Base-by-base conservation (phyloP, 1,140 invertebrate genomes). In the Agrypnia vestita region DNA sequence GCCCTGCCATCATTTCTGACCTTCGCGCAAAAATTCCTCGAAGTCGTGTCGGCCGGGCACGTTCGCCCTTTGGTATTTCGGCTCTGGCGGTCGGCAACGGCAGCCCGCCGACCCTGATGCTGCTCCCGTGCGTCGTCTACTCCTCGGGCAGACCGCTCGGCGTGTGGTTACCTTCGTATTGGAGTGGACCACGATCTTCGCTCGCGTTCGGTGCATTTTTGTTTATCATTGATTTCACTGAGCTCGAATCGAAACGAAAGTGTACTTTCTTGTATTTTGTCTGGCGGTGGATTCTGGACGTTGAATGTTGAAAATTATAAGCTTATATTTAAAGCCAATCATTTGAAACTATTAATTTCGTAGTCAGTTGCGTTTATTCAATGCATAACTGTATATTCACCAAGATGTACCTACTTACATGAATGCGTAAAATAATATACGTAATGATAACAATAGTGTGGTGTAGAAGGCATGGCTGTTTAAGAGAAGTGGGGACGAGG, bases 11-110 rank as follows among this genome's bases (percentile, higher is more conserved):
- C 67, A 43, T 35, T 12, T n/a, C 21, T 59, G 72, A 74, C 72
- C 53, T 74, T 74, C 51, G 21, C 15, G 13, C 9, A 15, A 73
- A 55, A 56, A 59, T 56, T 59, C 55, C 19, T 19, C 43, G 25
- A 59, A 35, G 25, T 74, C 72, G 72, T 74, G 72, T 74, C 25
- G 19, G 53, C 21, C 7, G 53, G 15, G 51, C 72, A 56, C 72
- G 72, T 59, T 72, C 49, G 69, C 51, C 53, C 72, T 74, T 74
- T 59, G 72, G 72, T 74, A 74, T 74, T 56, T 74, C 53, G 72
- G 62, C 15, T 35, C 7, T 15, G 12, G 10, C 25, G 19, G 43
- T 74, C 44, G 43, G 13, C 72, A 74, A 35, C 15, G 12, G 21
- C 13, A n/a, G 4, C 59, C 13, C 4, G 13, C 10, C n/a, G 25